A percentile compares a stretch with the other conserved stretches of the same genome.
phyloP scores from a whole-genome alignment of 2,888 invertebrate genomes.

The Helobdella robusta region DNA sequence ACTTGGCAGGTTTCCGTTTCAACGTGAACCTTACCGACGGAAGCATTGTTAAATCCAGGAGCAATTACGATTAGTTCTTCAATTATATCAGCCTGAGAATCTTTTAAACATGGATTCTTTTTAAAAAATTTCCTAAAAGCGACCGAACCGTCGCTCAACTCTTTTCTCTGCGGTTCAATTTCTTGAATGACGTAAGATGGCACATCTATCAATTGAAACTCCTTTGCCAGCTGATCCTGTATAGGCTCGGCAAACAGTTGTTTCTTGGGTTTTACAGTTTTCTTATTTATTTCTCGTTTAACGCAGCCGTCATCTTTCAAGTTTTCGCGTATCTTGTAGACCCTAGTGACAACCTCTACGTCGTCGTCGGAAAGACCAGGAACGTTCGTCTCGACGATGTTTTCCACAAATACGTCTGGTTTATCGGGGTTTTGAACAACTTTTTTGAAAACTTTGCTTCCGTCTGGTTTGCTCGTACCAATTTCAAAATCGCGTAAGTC shows the following conservation, averaged over 20 bases:
- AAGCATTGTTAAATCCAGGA: not conserved
- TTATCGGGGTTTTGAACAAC: not conserved
- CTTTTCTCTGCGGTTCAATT: not conserved
- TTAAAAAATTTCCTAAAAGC: constrained; percentile 7
- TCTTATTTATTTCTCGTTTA: not conserved
- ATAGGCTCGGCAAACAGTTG: not conserved
- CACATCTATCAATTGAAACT: constrained; percentile 1
- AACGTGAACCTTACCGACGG: not conserved
- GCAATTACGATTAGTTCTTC: constrained; percentile 15
- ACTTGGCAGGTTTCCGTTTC: not conserved
- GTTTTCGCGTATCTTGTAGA: not conserved
- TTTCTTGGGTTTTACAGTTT: constrained; percentile 1
- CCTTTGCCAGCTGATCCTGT: not conserved
- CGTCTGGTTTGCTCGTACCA: not conserved
- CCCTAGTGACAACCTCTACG: not conserved
- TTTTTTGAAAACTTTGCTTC: not conserved
- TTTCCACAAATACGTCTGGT: not conserved
- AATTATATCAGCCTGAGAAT: not conserved
- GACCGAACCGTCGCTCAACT: not conserved
- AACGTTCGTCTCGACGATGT: not conserved
- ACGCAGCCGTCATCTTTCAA: not conserved
- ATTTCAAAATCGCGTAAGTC: not conserved
- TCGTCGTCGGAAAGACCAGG: not conserved
- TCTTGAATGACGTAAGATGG: constrained; percentile 6
- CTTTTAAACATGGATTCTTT: not conserved